Base-by-base conservation (phyloP, 2,888 invertebrate species). In the Brachyopa scutellaris region DNA sequence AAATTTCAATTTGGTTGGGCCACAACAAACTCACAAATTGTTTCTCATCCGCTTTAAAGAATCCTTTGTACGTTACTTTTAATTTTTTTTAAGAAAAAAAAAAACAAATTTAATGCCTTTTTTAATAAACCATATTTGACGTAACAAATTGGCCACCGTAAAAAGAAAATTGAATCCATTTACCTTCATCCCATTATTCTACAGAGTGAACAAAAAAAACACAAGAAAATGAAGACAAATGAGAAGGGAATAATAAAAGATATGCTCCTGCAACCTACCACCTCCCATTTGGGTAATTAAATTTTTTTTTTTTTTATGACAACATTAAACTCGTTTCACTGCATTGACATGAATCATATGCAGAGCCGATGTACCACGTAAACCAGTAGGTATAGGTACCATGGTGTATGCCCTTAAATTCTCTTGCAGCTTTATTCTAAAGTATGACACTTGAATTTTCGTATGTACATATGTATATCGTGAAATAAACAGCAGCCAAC, bases 111-210 rank as follows among this genome's bases (percentile, higher is more conserved):
- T 47, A 26, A 47, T 13, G 15, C 13, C n/a, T 59, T 38, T 59
- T 33, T 64, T 19, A 19, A 26, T 17, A 15, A 64, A 49, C 42
- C 57, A 26, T 40, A 59, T 66, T 66, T 51, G n/a, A 66, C 26
- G 33, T 53, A 67, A 62, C 53, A 67, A 73, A 73, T 79, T 73
- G 59, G 31, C n/a, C 26, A 40, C 40, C 51, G 47, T 74, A 62
- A 74, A 73, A 74, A 57, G 49, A 4, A 74, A 69, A 80, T 74
- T 80, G 53, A 57, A 61, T 70, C 47, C 45, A 33, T 72, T 67
- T 31, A 45, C 66, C 40, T 67, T 38, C n/a, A 26, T 7, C 15
- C 21, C 33, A 36, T 36, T 26, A 45, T 23, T 38, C 6, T 19
- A 42, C 11, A 17, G 8, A 15, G 5, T 31, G 8, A 17, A 29